Evolutionary conservation across 2,888 invertebrate genomes (phyloP), one percentile per base, ranked within the genome.

Genomic region (Napeogenes sylphis): DNA sequence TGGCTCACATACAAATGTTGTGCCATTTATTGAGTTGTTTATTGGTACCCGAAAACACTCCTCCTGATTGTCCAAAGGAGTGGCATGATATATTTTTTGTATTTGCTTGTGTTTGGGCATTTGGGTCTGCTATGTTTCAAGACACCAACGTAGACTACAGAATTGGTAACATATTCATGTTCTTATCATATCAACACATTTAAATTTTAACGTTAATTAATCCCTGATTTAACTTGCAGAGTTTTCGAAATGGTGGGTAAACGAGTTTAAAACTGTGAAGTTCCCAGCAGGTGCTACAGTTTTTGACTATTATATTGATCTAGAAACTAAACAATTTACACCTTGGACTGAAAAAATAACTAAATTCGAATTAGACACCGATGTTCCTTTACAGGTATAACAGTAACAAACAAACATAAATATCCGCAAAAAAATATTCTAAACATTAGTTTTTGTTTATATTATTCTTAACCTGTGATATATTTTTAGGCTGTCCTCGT

Each of bases 171-270:
- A 91, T 30, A 58, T 56, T 51, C 0, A 14, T 32, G 45, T 10
- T n/a, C 14, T 21, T 30, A 3, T 4, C 35, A 2, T 55, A 45
- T 14, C 45, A 61, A 12, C n/a, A n/a, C n/a, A n/a, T n/a, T n/a
- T n/a, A 56, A 14, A 61, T 32, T n/a, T 63, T 55, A 38, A 58
- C 12, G 45, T 45, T 13, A 32, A n/a, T 35, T 32, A 47, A 33
- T 93, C n/a, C 59, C 35, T 13, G 4, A 35, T 35, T 47, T 59
- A 56, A 55, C 83, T 94, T 76, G 78, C 91, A 72, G 96, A 99
- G 83, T 99, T 98, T 82, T 96, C 97, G 54, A 98, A 98, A 91
- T 99, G 99, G 99, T 99, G 98, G 97, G 91, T 95, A 13, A 97
- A 97, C 78, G 99, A 99, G 84, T 99, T 98, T 84, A 99, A 99